Evolutionary conservation across 1,140 invertebrate species (phyloP), one percentile per base, ranked within the genome.

Genomic region (Piezodorus guildinii): DNA sequence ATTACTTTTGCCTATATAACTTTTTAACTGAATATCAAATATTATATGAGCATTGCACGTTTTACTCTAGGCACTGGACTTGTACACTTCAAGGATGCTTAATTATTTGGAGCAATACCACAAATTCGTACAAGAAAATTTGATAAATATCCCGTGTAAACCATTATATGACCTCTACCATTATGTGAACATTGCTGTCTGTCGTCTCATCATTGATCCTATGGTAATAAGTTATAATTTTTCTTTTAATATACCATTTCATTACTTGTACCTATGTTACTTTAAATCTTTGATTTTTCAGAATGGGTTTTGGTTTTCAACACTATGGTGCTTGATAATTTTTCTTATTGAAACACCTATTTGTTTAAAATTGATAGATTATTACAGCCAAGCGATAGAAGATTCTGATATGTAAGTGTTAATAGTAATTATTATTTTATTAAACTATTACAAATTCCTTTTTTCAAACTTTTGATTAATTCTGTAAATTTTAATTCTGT

Each of bases 111-210:
- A 83, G 60, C 83, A 83, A 68, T 86, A 83, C 77, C 76, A 82
- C 1, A 21, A 56, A 16, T 25, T 10, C 14, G 52, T 56, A 17
- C 52, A 56, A 56, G 23, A 56, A 25, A 56, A 56, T 25, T 56
- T 56, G 23, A 79, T 81, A 46, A 81, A 84, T 3, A 83, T 83
- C 2, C 80, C 81, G 25, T 90, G 87, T 74, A 78, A 81, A 16
- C 85, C 86, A 9, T 74, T 90, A 16, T 89, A 84, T 78, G 78
- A 85, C 39, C 79, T 88, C 39, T 82, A 84, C 62, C 75, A 85
- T 67, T 82, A 23, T 14, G 23, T 56, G 27, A 56, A 56, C 23
- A 23, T 56, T 1, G 15, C 52, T 27, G 62, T 87, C 15, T 90
- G 87, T 71, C 79, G 82, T 64, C 80, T 85, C 71, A 83, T 87